A percentile compares a stretch with the other conserved stretches of the same genome.
phyloP scores from a whole-genome alignment of 2,113 vertebrate genomes.

The Anguilla rostrata region DNA sequence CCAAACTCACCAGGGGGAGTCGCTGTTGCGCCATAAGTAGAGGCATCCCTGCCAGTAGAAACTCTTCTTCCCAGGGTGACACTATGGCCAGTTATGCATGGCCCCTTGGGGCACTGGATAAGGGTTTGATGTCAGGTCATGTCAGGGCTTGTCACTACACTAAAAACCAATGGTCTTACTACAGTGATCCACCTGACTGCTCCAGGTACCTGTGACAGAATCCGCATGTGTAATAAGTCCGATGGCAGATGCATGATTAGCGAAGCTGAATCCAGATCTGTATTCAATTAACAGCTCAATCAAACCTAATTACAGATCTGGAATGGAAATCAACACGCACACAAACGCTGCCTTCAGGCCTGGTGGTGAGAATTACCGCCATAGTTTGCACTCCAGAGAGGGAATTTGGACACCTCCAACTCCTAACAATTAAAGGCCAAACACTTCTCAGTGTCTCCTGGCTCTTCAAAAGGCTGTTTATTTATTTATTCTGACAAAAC shows the following conservation, averaged over 20 bases:
- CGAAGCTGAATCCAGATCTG: not conserved
- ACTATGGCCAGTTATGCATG: not conserved
- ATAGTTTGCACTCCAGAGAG: not conserved
- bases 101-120: not conserved
- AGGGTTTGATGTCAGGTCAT: not conserved
- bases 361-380: not conserved
- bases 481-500: slow-evolving; percentile 15
- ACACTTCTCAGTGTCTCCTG: not conserved
- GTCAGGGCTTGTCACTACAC: not conserved
- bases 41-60: not conserved
- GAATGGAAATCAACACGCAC: not conserved
- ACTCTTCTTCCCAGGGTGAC: not conserved
- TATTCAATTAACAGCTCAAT: not conserved
- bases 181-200: not conserved
- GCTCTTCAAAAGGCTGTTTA: not conserved
- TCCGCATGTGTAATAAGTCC: not conserved
- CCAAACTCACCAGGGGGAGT: not conserved
- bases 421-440: not conserved
- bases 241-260: not conserved
- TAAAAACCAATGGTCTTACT: not conserved
- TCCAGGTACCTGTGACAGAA: too few species aligned
- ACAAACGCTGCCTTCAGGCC: not conserved
- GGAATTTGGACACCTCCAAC: not conserved
- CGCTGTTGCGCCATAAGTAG: not conserved
- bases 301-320: slow-evolving; percentile 36